Evolutionary conservation across 2,113 vertebrate genomes (phyloP), one percentile per base, ranked within the genome.

Genomic region (Todiramphus saurophagus): DNA sequence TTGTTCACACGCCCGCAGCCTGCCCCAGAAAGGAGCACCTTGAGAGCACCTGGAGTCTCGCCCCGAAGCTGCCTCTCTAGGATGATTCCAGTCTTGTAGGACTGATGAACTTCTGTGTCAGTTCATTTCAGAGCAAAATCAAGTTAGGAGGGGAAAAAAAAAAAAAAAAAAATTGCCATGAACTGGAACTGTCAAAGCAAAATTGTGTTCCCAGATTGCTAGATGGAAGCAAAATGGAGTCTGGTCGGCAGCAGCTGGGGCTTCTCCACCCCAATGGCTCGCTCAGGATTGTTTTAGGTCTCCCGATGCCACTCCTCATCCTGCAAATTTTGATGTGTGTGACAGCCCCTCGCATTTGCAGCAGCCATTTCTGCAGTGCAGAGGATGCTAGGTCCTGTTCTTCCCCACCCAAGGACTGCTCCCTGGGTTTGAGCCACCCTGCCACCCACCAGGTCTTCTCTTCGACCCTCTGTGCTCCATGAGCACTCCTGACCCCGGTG

Each of bases 21-120:
- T 44, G 23, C 23, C 46, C 48, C 21, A 25, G 11, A 73, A 39
- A 17, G 5, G 33, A 28, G 9, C 35, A 33, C 37, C 25, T 28
- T 68, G 62, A 30, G 13, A 69, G 31, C 14, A 24, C 37, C 8
- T 27, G 16, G 0, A 51, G 25, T 16, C 25, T 84, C 1, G 0
- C 21, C 53, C 84, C 3, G 11, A 15, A 28, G 55, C 64, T 13
- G 13, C 41, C 31, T 82, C 56, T 69, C 55, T 33, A n/a, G 30
- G 75, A 48, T 0, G 0, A 8, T 35, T 92, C 41, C 41, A n/a
- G 69, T 3, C 0, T 31, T 3, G 3, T 44, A 72, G 35, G 60
- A 44, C 37, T 55, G 56, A 90, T 55, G 79, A 67, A 90, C 58
- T 85, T 56, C 66, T 10, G 13, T 18, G 60, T 23, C 58, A 50